A percentile compares a stretch with the other conserved stretches of the same genome.
These are phyloP conservation scores for Papilio helenus DNA, from an alignment of 1,140 invertebrate genomes.

Conservation along the genomic window DNA sequence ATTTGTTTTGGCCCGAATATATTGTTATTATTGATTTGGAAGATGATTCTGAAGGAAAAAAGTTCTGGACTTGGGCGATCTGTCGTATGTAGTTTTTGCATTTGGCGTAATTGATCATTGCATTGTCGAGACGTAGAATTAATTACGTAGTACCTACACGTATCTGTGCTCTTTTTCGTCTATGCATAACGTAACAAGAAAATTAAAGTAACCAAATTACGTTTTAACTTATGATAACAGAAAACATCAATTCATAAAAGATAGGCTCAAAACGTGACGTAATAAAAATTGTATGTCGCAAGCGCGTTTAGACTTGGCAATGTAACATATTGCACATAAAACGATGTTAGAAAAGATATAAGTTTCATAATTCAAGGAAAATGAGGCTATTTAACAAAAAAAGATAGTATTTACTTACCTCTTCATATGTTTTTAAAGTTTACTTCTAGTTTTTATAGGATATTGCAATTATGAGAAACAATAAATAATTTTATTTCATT, in stretches of 20 bases:
- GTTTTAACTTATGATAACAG: not conserved
- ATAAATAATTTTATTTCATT: too few relatives aligned
- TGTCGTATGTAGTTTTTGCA: too few relatives aligned
- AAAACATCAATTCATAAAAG: conserved; percentile 1
- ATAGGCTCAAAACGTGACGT: not conserved
- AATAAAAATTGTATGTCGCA: conserved; percentile 22
- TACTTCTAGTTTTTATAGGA: not conserved
- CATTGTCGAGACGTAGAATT: too few relatives aligned
- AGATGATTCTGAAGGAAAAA: too few relatives aligned
- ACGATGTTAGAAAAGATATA: conserved; percentile 13
- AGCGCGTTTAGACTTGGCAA: not conserved
- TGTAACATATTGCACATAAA: conserved; percentile 18
- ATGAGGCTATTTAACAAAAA: not conserved
- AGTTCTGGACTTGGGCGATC: too few relatives aligned
- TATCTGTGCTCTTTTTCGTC: not conserved
- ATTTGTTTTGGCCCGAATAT: too few relatives aligned
- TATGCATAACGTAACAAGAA: not conserved
- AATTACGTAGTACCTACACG: too few relatives aligned
- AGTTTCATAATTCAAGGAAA: conserved; percentile 15
- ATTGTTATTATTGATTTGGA: too few relatives aligned
- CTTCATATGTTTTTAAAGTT: not conserved
- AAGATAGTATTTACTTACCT: not conserved
- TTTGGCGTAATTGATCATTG: too few relatives aligned
- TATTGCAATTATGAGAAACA: too few relatives aligned
- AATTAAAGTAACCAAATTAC: not conserved